Percentiles rank a stretch among this genome's conserved stretches.
Conservation (phyloP, 2,113 vertebrate genomes). For the Gyps fulvus region DNA sequence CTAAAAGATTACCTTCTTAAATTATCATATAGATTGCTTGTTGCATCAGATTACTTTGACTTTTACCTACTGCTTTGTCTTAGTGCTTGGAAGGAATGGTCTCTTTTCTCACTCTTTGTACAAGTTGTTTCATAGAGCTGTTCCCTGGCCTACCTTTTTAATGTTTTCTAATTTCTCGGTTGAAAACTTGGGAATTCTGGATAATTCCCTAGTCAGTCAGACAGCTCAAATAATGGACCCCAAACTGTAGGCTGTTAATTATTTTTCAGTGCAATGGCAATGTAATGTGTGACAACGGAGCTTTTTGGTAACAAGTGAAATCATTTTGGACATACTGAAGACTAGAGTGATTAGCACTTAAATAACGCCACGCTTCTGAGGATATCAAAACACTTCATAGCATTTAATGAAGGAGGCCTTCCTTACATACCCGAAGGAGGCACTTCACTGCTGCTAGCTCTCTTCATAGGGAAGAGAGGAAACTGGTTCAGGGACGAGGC, state of each 20-base stretch:
- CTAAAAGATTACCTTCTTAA: background rate
- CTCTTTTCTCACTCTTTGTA: constrained; percentile 58
- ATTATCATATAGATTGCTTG: background rate
- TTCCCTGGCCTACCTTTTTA: constrained; percentile 69
- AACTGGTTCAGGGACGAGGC: background rate
- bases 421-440: background rate
- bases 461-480: background rate
- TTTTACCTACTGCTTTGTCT: constrained; percentile 29
- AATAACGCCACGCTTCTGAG: constrained; percentile 43
- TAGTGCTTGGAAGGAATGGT: constrained; percentile 20
- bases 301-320: constrained; percentile 56
- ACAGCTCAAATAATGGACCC: constrained; percentile 65
- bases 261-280: constrained; percentile 62
- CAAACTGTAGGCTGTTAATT: constrained; percentile 69
- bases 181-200: constrained; percentile 71
- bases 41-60: background rate
- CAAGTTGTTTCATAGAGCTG: constrained; percentile 58
- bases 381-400: constrained; percentile 16
- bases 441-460: background rate
- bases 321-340: constrained; percentile 51
- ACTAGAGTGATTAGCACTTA: constrained; percentile 59
- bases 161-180: constrained; percentile 69
- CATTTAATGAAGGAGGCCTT: constrained; percentile 60
- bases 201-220: constrained; percentile 72
- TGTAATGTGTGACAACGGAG: constrained; percentile 59